Base-by-base conservation (phyloP, 2,888 invertebrate genomes). In the Cordylochernes scorpioides region DNA sequence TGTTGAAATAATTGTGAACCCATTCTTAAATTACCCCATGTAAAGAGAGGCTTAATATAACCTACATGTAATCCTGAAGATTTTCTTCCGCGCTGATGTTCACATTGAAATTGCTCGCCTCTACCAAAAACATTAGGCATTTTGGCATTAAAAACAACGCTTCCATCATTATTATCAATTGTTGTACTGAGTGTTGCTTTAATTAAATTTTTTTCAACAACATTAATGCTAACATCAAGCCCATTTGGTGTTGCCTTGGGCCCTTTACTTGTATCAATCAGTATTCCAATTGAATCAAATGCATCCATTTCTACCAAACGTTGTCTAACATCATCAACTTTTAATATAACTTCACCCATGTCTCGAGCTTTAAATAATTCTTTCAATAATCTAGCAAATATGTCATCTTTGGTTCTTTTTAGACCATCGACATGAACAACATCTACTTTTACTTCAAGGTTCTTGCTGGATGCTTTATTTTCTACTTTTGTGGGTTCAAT, bases 131-230 rank as follows among this genome's bases (percentile, higher is more conserved):
- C 54, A 57, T 91, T 91, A 0, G 80, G 78, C 39, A 72, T 57
- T 43, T 67, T 64, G 29, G 73, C 57, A 28, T 72, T 68, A 8
- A 34, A 29, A 12, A 71, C 65, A 16, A 86, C 50, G 14, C 75
- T 72, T 2, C 80, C 86, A 49, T 88, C 84, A 50, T 86, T 84
- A 49, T 82, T 77, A 9, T 80, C 82, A 35, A 86, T 69, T 40
- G 72, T 66, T 0, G 84, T 82, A 46, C 71, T 75, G 19, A 84
- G 62, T 1, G 74, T 73, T 12, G 84, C 88, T 30, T 70, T 67
- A 14, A 84, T 50, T n/a, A 75, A 59, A 10, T 70, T 68, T 41
- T 71, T 50, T 54, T 94, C 91, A 30, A 64, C 63, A 22, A 86
- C 86, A 41, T 68, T 67, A 48, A 84, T 84, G 14, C 77, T 77